These are phyloP conservation scores for Dromius quadrimaculatus DNA, from an alignment of 2,888 invertebrate species.

Conservation along the genomic window DNA sequence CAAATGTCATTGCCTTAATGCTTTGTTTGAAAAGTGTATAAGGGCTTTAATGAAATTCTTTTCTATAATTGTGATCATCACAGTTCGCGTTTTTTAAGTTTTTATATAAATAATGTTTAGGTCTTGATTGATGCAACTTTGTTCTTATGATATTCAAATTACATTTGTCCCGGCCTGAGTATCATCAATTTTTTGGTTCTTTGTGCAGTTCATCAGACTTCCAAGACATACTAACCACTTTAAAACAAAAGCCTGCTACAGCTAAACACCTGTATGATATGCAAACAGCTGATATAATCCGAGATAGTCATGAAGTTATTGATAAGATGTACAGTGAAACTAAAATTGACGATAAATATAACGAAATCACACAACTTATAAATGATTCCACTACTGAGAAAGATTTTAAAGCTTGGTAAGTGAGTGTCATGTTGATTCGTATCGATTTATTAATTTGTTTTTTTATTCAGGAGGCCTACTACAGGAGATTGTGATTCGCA, in stretches of 20 bases:
- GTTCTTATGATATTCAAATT: slow-evolving; percentile 65
- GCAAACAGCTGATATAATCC: slow-evolving; percentile 20
- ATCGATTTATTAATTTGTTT: neutral
- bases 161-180: slow-evolving; percentile 69
- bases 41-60: slow-evolving; percentile 54
- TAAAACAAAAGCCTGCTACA: neutral
- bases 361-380: slow-evolving; percentile 43
- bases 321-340: slow-evolving; percentile 51
- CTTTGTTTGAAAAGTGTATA: slow-evolving; percentile 59
- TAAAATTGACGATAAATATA: slow-evolving; percentile 48
- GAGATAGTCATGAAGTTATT: slow-evolving; percentile 30
- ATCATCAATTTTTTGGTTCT: slow-evolving; percentile 54
- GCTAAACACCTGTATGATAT: slow-evolving; percentile 13
- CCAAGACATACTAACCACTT: slow-evolving; percentile 8
- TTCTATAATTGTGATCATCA: too few species aligned
- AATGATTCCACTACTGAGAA: slow-evolving; percentile 36
- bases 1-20: slow-evolving; percentile 61
- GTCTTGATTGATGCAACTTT: slow-evolving; percentile 66
- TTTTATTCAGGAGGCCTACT: slow-evolving; percentile 54
- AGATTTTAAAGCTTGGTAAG: slow-evolving; percentile 53
- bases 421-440: slow-evolving; percentile 14
- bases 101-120: slow-evolving; percentile 58
- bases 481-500: slow-evolving; percentile 52
- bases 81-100: slow-evolving; percentile 48
- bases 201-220: slow-evolving; percentile 44